phyloP scores from a whole-genome alignment of 2,888 invertebrate genomes.

The Ophion costatus region DNA sequence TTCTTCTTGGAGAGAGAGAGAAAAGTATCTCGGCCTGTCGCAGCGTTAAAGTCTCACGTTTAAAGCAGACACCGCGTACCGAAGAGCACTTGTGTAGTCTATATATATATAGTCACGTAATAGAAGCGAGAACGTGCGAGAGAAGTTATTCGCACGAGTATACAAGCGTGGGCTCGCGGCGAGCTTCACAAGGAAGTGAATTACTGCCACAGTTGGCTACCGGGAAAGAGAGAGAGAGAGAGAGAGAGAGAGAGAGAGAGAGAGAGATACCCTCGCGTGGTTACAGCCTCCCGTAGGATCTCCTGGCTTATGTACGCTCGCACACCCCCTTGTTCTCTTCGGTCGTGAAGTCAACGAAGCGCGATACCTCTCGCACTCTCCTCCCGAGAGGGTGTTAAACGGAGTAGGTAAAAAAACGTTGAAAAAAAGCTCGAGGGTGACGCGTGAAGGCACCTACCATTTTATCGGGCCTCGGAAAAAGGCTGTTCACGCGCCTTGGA shows the following conservation, averaged over 20 bases:
- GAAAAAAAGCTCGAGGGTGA: constrained; percentile 20
- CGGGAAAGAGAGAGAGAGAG: constrained; percentile 31
- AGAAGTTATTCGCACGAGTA: constrained; percentile 66
- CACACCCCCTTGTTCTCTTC: constrained; percentile 15
- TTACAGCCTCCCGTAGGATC: constrained; percentile 31
- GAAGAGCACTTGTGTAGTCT: constrained; percentile 31
- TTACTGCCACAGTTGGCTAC: constrained; percentile 67
- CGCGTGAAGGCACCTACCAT: constrained; percentile 24
- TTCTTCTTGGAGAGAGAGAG: constrained; percentile 9
- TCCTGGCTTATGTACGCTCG: not conserved
- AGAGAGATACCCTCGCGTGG: not conserved
- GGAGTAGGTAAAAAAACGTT: constrained; percentile 15
- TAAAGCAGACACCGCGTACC: constrained; percentile 57
- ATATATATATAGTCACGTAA: constrained; percentile 32
- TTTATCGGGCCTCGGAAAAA: constrained; percentile 44
- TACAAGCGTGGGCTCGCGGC: constrained; percentile 62
- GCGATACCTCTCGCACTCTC: constrained; percentile 23
- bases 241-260: not conserved
- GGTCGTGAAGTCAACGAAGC: constrained; percentile 34
- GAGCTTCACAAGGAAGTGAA: constrained; percentile 71
- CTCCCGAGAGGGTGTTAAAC: constrained; percentile 40
- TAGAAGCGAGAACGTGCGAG: constrained; percentile 60
- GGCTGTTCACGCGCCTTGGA: not conserved
- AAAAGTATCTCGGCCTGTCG: constrained; percentile 56
- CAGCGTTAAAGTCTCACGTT: constrained; percentile 66